Conservation (phyloP, 1,140 invertebrate species). For the Berghia stephanieae region DNA sequence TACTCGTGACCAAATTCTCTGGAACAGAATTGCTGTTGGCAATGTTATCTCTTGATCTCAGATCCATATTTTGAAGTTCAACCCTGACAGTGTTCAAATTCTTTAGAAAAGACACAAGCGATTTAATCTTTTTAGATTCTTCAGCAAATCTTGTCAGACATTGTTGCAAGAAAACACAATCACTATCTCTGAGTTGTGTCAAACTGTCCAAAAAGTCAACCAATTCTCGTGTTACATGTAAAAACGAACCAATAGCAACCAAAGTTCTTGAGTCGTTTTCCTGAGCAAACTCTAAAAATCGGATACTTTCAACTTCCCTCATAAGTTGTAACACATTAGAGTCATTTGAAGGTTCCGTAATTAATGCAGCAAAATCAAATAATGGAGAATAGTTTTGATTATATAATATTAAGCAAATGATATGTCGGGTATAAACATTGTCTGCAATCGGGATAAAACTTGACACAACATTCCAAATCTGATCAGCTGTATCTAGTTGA, state of each 20-base stretch:
- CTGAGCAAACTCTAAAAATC: conserved; percentile 12
- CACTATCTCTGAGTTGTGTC: not conserved
- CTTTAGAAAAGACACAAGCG: not conserved
- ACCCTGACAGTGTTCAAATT: conserved; percentile 6
- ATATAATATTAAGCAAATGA: conserved; percentile 1
- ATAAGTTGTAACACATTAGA: conserved; percentile 7
- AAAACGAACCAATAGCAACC: conserved; percentile 24
- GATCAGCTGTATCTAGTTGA: not conserved
- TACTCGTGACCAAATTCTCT: too few relatives aligned
- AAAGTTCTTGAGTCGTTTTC: not conserved
- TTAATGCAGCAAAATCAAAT: conserved; percentile 6
- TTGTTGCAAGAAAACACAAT: conserved; percentile 5
- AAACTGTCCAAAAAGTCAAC: conserved; percentile 26
- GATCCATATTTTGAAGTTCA: too few relatives aligned
- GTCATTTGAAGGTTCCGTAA: not conserved
- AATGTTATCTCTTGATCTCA: too few relatives aligned
- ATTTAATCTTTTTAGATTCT: conserved; percentile 9
- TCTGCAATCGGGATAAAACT: not conserved
- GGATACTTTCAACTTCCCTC: conserved; percentile 3
- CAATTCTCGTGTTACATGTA: conserved; percentile 21
- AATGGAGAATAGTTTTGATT: conserved; percentile 13
- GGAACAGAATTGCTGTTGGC: too few relatives aligned
- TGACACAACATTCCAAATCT: not conserved
- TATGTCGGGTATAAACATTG: not conserved
- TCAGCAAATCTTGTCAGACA: conserved; percentile 1